These are phyloP conservation scores for Dasysyrphus tricinctus DNA, from an alignment of 2,888 invertebrate genomes.

Conservation along the genomic window DNA sequence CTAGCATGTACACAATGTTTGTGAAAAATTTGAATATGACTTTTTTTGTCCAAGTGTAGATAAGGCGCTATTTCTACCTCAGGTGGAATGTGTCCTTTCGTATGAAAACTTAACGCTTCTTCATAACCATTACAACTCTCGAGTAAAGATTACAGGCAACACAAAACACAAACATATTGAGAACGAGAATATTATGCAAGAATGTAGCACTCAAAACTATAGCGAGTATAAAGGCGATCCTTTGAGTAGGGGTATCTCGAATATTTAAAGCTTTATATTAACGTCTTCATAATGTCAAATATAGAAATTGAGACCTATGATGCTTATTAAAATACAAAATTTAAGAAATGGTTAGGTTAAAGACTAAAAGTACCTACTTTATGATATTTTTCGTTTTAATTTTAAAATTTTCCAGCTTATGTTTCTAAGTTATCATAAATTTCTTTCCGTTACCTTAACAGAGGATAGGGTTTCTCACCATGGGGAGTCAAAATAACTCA, in stretches of 20 bases:
- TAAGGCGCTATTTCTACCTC: constrained; percentile 38
- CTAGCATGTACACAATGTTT: no score
- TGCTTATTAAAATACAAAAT: background rate
- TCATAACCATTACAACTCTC: constrained; percentile 3
- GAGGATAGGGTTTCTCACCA: no score
- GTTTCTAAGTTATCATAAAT: background rate
- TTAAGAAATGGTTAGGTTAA: no score
- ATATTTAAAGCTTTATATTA: background rate
- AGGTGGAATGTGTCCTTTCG: constrained; percentile 44
- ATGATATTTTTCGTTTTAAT: no score
- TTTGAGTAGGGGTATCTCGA: constrained; percentile 27
- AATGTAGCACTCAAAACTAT: constrained; percentile 9
- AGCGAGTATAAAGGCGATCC: background rate
- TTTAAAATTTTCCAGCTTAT: background rate
- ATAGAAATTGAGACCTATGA: background rate
- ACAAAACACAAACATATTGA: background rate
- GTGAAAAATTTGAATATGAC: no score
- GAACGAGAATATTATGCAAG: constrained; percentile 16
- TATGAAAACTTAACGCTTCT: constrained; percentile 47
- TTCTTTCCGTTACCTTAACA: no score
- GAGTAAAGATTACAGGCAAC: background rate
- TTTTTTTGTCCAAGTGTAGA: background rate
- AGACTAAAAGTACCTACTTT: no score
- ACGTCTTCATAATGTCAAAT: background rate
- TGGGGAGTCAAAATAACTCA: no score